Conservation (phyloP, 2,797 vertebrate species). For the Sternarchorhynchus goeldii region DNA sequence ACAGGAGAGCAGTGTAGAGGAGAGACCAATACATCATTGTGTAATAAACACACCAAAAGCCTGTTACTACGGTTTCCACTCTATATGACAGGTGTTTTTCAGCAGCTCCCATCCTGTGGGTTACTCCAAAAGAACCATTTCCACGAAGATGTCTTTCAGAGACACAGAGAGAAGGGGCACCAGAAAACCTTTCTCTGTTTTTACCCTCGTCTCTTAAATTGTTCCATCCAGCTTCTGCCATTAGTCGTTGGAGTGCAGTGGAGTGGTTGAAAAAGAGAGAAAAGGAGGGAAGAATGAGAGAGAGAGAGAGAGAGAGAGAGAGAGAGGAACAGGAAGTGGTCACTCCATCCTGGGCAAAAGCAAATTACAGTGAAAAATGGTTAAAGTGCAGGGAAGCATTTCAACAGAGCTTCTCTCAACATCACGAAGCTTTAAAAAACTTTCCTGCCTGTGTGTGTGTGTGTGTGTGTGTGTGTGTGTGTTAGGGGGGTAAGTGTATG, state of each 20-base stretch:
- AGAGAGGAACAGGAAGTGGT: constrained; percentile 1
- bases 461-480: not conserved
- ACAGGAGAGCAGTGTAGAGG: not conserved
- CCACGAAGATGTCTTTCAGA: not conserved
- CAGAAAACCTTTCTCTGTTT: not conserved
- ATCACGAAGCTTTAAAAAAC: not conserved
- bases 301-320: constrained; percentile 3
- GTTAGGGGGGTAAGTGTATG: too few species aligned
- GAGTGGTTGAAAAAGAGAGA: not conserved
- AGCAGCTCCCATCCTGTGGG: too few species aligned
- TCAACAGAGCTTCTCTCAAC: constrained; percentile 4
- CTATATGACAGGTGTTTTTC: not conserved
- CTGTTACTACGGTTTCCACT: constrained; percentile 15
- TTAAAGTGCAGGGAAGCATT: not conserved
- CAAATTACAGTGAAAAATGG: constrained; percentile 41
- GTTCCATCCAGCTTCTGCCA: too few species aligned
- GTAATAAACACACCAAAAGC: constrained; percentile 13
- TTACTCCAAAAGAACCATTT: too few species aligned
- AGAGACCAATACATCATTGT: not conserved
- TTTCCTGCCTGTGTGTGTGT: not conserved
- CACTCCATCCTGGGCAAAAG: constrained; percentile 22
- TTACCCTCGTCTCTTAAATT: not conserved
- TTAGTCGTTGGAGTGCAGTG: not conserved
- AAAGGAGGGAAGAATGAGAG: not conserved
- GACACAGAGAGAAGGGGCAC: not conserved